Base-by-base conservation (phyloP, 2,113 vertebrate genomes). In the Argyrosomus japonicus region DNA sequence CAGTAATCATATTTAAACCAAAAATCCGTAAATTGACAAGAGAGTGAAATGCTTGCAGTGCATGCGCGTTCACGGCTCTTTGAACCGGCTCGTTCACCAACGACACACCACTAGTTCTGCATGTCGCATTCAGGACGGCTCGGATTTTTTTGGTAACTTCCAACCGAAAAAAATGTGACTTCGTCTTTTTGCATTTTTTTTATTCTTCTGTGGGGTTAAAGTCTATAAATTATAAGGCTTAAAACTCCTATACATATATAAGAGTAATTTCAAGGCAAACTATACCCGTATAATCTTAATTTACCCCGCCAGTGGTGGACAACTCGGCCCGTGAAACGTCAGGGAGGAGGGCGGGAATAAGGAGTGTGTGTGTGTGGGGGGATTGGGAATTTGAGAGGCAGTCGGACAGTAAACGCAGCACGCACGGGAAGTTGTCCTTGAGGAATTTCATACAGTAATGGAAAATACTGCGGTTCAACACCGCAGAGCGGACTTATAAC, bases 331-430 rank as follows among this genome's bases (percentile, higher is more conserved):
- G 0, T 64, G 40, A 81, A 79, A 68, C 67, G 21, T 14, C 56
- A 14, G 79, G 36, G 79, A 70, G 82, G 8, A 86, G 81, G 89
- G 88, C 88, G 93, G 90, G 91, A 85, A 77, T 77, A 50, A 76
- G 54, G 6, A 32, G 32, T 6, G 36, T 32, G 32, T 32, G 32
- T 32, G 25, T 27, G 25, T 14, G 65, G n/a, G 75, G 2, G 61
- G 75, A 70, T 87, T 36, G 53, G 40, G 79, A 77, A 61, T 29
- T 4, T 14, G 60, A 32, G 23, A 83, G 50, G 13, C 32, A 14
- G 75, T 78, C 53, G 68, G 84, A 53, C 67, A 21, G 11, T 40
- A 8, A 40, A 40, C 36, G 5, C 62, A 58, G 40, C 51, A 67
- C 57, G 40, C 60, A 19, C 40, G 12, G 53, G 53, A 85, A 57